phyloP scores from a whole-genome alignment of 2,797 vertebrate species.

The Sebastes baramenuke region DNA sequence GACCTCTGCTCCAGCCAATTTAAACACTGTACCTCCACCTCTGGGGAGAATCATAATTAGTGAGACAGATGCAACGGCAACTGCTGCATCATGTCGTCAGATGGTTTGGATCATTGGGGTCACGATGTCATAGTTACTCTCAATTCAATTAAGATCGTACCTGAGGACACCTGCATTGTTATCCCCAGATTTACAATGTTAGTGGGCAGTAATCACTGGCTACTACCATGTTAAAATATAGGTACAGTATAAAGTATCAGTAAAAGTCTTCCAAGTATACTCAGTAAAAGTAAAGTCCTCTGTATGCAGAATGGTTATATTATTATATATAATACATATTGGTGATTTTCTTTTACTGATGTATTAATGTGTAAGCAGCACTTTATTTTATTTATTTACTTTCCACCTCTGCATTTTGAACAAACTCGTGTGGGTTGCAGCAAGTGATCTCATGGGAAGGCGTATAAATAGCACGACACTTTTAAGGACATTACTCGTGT shows the following conservation, averaged over 20 bases:
- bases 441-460: background rate
- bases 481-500: too few species aligned
- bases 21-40: slow-evolving; percentile 38
- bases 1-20: slow-evolving; percentile 54
- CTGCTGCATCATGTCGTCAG: slow-evolving; percentile 54
- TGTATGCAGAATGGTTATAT: background rate
- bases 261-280: background rate
- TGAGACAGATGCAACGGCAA: slow-evolving; percentile 61
- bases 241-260: too few species aligned
- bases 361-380: background rate
- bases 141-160: slow-evolving; percentile 31
- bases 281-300: background rate
- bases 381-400: background rate
- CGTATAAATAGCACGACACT: too few species aligned
- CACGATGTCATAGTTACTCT: slow-evolving; percentile 46
- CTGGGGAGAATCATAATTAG: slow-evolving; percentile 60
- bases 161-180: background rate
- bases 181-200: background rate
- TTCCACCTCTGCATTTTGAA: background rate
- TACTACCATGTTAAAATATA: background rate
- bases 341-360: background rate
- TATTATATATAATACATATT: background rate
- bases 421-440: background rate
- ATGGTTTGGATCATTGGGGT: slow-evolving; percentile 63
- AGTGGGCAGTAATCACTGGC: background rate